Evolutionary conservation across 2,888 invertebrate genomes (phyloP).

Genomic region (Eupithecia subumbrata): DNA sequence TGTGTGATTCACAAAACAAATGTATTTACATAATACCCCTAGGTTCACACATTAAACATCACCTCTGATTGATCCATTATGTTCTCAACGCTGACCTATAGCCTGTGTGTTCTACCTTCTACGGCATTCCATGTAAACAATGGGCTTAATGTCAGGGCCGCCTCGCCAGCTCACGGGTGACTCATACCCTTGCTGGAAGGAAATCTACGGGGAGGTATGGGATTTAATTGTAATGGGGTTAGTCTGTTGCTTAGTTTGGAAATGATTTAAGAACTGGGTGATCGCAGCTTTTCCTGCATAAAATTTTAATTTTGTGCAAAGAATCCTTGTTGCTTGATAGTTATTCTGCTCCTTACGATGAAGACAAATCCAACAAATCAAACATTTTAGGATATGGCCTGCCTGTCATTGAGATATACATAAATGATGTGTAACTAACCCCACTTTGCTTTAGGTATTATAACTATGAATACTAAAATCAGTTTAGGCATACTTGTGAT

Average conservation of each 20-base stretch:
- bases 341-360: background rate
- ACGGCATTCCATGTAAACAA: constrained; percentile 1
- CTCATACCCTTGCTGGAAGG: background rate
- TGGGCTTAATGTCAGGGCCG: constrained; percentile 24
- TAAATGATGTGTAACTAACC: background rate
- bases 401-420: background rate
- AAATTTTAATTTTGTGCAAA: background rate
- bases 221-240: background rate
- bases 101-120: constrained; percentile 11
- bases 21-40: background rate
- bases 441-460: background rate
- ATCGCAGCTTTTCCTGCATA: background rate
- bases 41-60: background rate
- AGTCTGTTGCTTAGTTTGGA: background rate
- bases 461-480: no score
- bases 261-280: background rate
- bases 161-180: background rate
- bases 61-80: constrained; percentile 1
- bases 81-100: background rate
- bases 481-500: background rate
- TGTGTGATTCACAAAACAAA: background rate
- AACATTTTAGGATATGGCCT: background rate
- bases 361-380: background rate
- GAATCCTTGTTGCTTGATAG: background rate
- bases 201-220: background rate